Conservation (phyloP, 2,113 vertebrate genomes). For the Pardalotus punctatus region DNA sequence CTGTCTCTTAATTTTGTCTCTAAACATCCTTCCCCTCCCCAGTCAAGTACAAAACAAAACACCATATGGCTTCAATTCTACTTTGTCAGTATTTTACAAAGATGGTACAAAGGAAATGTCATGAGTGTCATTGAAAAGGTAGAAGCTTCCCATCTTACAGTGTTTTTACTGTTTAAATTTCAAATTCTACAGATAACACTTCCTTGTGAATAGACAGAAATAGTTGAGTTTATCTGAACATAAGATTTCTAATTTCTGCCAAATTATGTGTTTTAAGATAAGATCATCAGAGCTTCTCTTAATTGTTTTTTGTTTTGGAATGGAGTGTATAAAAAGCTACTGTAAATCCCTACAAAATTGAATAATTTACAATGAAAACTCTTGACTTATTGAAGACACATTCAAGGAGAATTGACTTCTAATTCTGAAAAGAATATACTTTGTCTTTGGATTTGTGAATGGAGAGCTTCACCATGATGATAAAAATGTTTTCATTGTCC, state of each 20-base stretch:
- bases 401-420: not conserved
- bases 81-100: not conserved
- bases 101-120: not conserved
- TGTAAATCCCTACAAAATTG: not conserved
- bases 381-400: not conserved
- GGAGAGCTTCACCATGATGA: not conserved
- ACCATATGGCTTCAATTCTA: not conserved
- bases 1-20: not conserved
- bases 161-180: not conserved
- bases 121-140: not conserved
- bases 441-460: not conserved
- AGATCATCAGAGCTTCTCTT: not conserved
- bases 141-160: not conserved
- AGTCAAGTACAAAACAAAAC: not conserved
- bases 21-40: not conserved
- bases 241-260: not conserved
- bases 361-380: not conserved
- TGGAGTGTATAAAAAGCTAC: not conserved
- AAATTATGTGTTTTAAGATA: not conserved
- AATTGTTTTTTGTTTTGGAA: not conserved
- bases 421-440: not conserved
- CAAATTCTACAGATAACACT: not conserved
- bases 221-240: not conserved
- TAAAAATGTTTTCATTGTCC: not conserved
- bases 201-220: not conserved